Evolutionary conservation across 2,113 vertebrate genomes (phyloP), one percentile per base, ranked within the genome.

Genomic region (Xiphorhynchus elegans): DNA sequence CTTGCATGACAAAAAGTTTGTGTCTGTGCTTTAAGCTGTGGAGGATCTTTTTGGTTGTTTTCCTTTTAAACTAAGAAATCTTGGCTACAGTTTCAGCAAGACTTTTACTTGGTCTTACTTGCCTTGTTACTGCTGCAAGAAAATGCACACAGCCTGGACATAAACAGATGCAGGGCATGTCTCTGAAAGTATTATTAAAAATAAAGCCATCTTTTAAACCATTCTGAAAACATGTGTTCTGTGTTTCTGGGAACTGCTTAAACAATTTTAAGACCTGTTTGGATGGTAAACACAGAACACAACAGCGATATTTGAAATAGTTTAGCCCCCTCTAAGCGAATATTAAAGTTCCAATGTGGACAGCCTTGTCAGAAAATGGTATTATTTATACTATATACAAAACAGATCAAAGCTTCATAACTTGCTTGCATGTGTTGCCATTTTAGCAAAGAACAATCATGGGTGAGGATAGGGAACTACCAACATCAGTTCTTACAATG

Each of bases 341-440:
- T 92, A 90, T 72, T 90, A 86, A 89, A 94, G 93, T 94, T 87
- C n/a, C 91, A 87, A 83, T 46, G 91, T 56, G 69, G 90, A 93
- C 95, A 92, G 84, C 58, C 60, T 93, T 82, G 76, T 92, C 90
- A 94, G 88, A 95, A 95, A 94, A 78, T 6, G 6, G 52, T 55
- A 76, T 80, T 95, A 93, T 83, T 95, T 89, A 95, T 87, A 85
- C 42, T 20, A 16, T 37, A 89, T 14, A 95, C 85, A 92, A 33
- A 87, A 23, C 46, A 75, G 80, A 80, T 90, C 86, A 95, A 97
- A 96, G 87, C 88, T 95, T 94, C 67, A 66, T 92, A 93, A 98
- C 95, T 97, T 98, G 80, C 81, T 97, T 75, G 66, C 94, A 96
- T 97, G 97, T 97, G 97, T 94, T 96, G 97, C 96, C 97, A 96